Percentiles rank a stretch among this genome's conserved stretches.
These are phyloP conservation scores for Synodontis membranacea DNA, from an alignment of 2,113 vertebrate species.

Conservation along the genomic window DNA sequence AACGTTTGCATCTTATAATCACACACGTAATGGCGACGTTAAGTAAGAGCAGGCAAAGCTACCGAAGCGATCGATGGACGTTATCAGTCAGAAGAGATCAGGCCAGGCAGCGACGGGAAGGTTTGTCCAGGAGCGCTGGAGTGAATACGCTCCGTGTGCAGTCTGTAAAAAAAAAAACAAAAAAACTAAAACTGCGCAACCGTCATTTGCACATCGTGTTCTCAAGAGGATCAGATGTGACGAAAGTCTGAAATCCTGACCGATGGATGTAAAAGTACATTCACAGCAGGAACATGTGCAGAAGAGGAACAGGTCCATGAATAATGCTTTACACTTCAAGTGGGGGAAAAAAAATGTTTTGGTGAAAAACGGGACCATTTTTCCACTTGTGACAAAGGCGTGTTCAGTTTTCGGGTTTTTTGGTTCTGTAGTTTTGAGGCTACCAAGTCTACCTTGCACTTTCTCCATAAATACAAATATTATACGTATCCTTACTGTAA, in stretches of 20 bases:
- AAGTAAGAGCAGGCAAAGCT: slow-evolving; percentile 43
- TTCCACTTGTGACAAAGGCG: not conserved
- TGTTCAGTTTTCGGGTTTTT: not conserved
- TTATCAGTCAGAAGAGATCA: slow-evolving; percentile 26
- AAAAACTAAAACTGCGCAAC: slow-evolving; percentile 43
- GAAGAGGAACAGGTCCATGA: not conserved
- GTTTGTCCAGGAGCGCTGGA: slow-evolving; percentile 10
- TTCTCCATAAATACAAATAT: not conserved
- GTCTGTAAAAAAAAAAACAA: slow-evolving; percentile 26
- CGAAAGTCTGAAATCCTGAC: not conserved
- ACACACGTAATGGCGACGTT: slow-evolving; percentile 22
- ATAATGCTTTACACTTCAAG: not conserved
- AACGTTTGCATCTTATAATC: slow-evolving; percentile 47
- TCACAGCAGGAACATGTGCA: not conserved
- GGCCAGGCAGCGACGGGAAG: slow-evolving; percentile 30
- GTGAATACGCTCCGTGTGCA: not conserved
- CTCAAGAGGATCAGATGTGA: not conserved
- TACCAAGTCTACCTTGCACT: not conserved
- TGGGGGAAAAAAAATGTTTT: not conserved
- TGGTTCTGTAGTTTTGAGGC: not conserved
- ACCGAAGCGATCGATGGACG: slow-evolving; percentile 17
- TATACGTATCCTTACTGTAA: not conserved
- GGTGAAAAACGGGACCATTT: not conserved
- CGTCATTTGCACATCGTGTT: not conserved
- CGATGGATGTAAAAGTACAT: not conserved